Evolutionary conservation across 2,113 vertebrate species (phyloP).

Genomic region (Menidia beryllina): DNA sequence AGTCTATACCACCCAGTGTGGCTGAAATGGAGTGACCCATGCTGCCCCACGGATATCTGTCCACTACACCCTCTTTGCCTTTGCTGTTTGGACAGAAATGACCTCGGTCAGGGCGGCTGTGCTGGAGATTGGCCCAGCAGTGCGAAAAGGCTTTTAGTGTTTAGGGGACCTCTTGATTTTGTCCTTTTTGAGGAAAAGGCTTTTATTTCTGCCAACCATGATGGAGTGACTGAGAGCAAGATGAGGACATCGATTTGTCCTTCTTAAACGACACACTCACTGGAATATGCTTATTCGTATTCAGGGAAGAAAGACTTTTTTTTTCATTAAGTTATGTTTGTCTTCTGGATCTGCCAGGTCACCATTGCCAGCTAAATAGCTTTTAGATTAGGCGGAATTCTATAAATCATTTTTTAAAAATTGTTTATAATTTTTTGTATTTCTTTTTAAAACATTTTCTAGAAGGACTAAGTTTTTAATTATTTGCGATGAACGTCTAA

Average conservation of each 20-base stretch:
- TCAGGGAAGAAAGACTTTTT: conserved; percentile 8
- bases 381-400: not conserved
- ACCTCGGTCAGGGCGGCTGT: conserved; percentile 61
- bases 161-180: conserved; percentile 42
- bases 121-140: conserved; percentile 63
- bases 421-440: not conserved
- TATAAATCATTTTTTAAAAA: too few relatives aligned
- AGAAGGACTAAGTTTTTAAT: not conserved
- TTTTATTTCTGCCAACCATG: conserved; percentile 55
- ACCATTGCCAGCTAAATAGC: conserved; percentile 16
- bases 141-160: conserved; percentile 70
- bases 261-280: conserved; percentile 24
- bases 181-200: conserved; percentile 57
- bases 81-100: conserved; percentile 64
- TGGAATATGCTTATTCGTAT: conserved; percentile 35
- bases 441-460: not conserved
- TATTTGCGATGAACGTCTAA: not conserved
- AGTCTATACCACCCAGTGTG: conserved; percentile 48
- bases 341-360: conserved; percentile 23
- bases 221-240: conserved; percentile 47
- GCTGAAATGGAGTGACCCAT: conserved; percentile 48
- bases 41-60: conserved; percentile 60
- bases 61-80: conserved; percentile 59
- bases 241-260: conserved; percentile 44
- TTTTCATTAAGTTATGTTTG: not conserved